These are phyloP conservation scores for Gephyroberyx darwinii DNA, from an alignment of 2,797 vertebrate species.

Conservation along the genomic window DNA sequence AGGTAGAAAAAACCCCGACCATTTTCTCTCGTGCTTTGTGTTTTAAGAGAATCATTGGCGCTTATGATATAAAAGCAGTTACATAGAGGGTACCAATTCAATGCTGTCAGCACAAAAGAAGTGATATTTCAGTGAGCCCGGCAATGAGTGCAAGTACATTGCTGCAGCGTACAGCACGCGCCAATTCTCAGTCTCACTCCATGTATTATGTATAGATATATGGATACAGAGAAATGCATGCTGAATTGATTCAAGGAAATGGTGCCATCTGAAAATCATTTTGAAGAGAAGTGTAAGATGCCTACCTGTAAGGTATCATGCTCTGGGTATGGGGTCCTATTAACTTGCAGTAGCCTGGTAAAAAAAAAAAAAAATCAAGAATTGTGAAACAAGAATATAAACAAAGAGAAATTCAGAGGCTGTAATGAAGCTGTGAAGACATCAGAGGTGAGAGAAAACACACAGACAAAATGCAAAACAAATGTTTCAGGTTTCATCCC, in stretches of 20 bases:
- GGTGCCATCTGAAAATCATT: conserved; percentile 57
- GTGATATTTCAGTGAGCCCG: not conserved
- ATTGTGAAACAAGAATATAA: conserved; percentile 46
- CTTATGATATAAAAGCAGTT: conserved; percentile 15
- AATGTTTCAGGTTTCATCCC: conserved; percentile 56
- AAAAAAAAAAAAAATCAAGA: conserved; percentile 56
- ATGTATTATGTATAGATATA: conserved; percentile 65
- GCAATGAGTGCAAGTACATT: conserved; percentile 8
- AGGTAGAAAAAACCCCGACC: not conserved
- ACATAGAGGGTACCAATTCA: conserved; percentile 1
- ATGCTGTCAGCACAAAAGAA: conserved; percentile 14
- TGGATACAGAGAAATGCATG: conserved; percentile 43
- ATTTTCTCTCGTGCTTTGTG: not conserved
- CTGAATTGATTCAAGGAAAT: conserved; percentile 55
- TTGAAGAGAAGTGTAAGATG: conserved; percentile 13
- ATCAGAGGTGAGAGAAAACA: conserved; percentile 58
- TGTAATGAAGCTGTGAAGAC: conserved; percentile 69
- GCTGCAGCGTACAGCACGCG: conserved; percentile 15
- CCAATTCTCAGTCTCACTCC: conserved; percentile 28
- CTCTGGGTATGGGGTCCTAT: conserved; percentile 18
- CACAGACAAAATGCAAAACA: conserved; percentile 50
- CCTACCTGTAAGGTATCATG: conserved; percentile 9
- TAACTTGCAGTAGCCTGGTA: conserved; percentile 37
- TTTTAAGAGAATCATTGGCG: not conserved
- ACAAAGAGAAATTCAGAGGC: conserved; percentile 48